Conservation (phyloP, 2,797 vertebrate species). For the Labeo calbasu region DNA sequence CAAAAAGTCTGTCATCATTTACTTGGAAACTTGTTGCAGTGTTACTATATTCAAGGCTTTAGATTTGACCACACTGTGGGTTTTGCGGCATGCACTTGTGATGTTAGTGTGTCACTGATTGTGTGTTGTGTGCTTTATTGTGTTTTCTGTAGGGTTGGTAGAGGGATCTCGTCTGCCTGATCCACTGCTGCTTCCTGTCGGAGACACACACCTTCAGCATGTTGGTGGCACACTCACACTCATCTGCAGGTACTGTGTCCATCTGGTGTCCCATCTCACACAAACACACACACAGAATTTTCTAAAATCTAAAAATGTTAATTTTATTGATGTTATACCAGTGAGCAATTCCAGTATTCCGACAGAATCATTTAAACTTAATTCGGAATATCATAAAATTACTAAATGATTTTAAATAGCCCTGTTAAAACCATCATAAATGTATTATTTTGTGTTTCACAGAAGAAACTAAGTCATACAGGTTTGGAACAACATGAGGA, state of each 20-base stretch:
- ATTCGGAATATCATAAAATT: neutral
- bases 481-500: neutral
- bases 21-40: neutral
- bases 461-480: neutral
- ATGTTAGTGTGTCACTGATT: slow-evolving; percentile 29
- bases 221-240: slow-evolving; percentile 68
- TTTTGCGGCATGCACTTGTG: neutral
- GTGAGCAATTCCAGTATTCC: slow-evolving; percentile 7
- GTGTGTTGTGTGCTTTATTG: slow-evolving; percentile 46
- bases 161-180: slow-evolving; percentile 34
- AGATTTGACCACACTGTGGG: neutral
- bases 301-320: neutral
- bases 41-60: neutral
- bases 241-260: slow-evolving; percentile 75
- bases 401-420: neutral
- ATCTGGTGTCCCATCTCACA: slow-evolving; percentile 6
- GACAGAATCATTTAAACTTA: neutral
- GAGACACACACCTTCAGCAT: slow-evolving; percentile 61
- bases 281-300: neutral
- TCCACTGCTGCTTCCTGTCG: slow-evolving; percentile 65
- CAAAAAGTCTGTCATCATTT: neutral
- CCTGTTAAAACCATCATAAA: neutral
- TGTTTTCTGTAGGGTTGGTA: slow-evolving; percentile 69
- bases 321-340: neutral
- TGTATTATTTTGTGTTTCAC: neutral